A percentile compares a stretch with the other conserved stretches of the same genome.
Conservation (phyloP, 2,797 vertebrate genomes). For the Acanthopagrus latus region DNA sequence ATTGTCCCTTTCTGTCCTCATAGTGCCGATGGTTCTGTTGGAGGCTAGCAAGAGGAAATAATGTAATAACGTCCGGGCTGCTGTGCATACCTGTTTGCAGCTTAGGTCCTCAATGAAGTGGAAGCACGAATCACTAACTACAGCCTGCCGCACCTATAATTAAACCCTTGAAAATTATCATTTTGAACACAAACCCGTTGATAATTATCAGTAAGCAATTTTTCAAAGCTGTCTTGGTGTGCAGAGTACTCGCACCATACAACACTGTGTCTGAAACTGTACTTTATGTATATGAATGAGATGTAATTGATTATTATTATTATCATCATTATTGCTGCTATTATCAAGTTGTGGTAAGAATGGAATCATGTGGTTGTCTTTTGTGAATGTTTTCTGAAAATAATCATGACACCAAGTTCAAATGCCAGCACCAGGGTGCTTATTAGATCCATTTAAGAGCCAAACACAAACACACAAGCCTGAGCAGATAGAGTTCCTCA, state of each 20-base stretch:
- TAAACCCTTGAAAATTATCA: conserved; percentile 38
- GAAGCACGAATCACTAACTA: conserved; percentile 33
- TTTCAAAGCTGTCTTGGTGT: conserved; percentile 14
- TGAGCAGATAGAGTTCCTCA: conserved; percentile 33
- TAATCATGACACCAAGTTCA: conserved; percentile 16
- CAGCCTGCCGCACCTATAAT: conserved; percentile 39
- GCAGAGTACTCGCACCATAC: not conserved
- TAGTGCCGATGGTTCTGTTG: not conserved
- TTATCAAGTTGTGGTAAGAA: conserved; percentile 12
- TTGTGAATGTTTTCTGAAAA: conserved; percentile 23
- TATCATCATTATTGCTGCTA: not conserved
- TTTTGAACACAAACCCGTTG: conserved; percentile 15
- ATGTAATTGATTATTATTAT: not conserved
- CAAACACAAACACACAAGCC: not conserved
- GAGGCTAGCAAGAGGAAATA: conserved; percentile 16
- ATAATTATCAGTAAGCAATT: conserved; percentile 31
- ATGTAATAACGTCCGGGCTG: conserved; percentile 9
- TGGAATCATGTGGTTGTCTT: conserved; percentile 23
- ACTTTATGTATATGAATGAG: not conserved
- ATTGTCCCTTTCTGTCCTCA: conserved; percentile 1
- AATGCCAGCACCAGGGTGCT: conserved; percentile 21
- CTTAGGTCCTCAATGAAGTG: conserved; percentile 29
- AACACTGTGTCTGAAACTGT: not conserved
- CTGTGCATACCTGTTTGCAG: conserved; percentile 37
- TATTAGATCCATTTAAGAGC: conserved; percentile 7